phyloP scores from a whole-genome alignment of 2,888 invertebrate genomes.

The Epirrhoe tristata region DNA sequence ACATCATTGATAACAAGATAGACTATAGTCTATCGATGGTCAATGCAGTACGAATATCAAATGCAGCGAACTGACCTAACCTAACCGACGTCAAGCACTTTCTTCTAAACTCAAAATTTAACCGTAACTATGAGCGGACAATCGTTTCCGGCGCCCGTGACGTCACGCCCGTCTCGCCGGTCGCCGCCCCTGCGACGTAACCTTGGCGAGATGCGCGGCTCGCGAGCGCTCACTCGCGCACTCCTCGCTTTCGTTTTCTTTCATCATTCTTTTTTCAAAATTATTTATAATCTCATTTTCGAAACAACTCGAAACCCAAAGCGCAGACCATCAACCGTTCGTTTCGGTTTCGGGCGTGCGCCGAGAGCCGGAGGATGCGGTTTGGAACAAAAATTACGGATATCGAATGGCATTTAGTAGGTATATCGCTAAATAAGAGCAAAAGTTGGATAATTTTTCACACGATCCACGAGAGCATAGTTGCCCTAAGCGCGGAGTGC shows the following conservation, averaged over 20 bases:
- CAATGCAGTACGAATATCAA: slow-evolving; percentile 4
- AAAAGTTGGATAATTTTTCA: slow-evolving; percentile 81
- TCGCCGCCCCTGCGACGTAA: slow-evolving; percentile 79
- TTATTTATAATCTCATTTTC: slow-evolving; percentile 53
- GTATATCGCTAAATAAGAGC: slow-evolving; percentile 77
- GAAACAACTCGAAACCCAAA: slow-evolving; percentile 44
- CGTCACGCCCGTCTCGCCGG: slow-evolving; percentile 79
- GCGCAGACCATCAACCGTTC: slow-evolving; percentile 33
- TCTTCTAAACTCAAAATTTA: slow-evolving; percentile 84
- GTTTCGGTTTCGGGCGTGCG: slow-evolving; percentile 50
- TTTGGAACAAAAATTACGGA: slow-evolving; percentile 67
- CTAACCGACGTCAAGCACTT: slow-evolving; percentile 73
- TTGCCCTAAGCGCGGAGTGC: slow-evolving; percentile 80
- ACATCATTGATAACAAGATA: neutral
- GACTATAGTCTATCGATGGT: neutral
- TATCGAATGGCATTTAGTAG: slow-evolving; percentile 77
- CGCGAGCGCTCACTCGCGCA: slow-evolving; percentile 46
- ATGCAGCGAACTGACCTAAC: slow-evolving; percentile 75
- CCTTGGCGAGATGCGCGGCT: slow-evolving; percentile 60
- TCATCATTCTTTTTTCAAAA: slow-evolving; percentile 66
- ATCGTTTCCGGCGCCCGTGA: slow-evolving; percentile 84
- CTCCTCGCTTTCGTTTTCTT: slow-evolving; percentile 72
- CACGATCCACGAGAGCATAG: slow-evolving; percentile 81
- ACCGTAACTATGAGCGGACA: slow-evolving; percentile 83
- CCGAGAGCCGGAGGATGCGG: slow-evolving; percentile 55